Evolutionary conservation across 2,113 vertebrate genomes (phyloP), one percentile per base, ranked within the genome.

Genomic region (Hyla sarda): DNA sequence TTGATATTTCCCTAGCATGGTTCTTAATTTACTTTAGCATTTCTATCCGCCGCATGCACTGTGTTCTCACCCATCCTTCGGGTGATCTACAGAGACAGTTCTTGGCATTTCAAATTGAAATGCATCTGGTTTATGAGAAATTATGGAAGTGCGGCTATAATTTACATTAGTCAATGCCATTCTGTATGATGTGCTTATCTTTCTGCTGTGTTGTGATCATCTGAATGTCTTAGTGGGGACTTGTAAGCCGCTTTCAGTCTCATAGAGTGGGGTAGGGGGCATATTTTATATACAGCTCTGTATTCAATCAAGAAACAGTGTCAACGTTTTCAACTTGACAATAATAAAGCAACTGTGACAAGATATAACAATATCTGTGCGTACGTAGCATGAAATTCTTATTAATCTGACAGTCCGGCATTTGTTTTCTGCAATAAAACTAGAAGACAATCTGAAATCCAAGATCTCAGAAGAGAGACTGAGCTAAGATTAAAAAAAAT

Each of bases 121-220:
- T 76, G 74, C 74, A 76, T 76, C 74, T 50, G 50, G 45, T 76
- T 76, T 76, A 76, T 48, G 74, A 50, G 47, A 76, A 76, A 76
- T 76, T 50, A 76, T 76, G 47, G 74, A 30, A 76, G 74, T 50
- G 48, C 47, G 28, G 25, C 47, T 76, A 50, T 76, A 50, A 30
- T 76, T 76, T 76, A 76, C 45, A 76, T 76, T 76, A 76, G 47
- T 50, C 47, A 30, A 48, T 50, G 74, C 74, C 74, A 52, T 30
- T 52, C 74, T 50, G 74, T 19, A 50, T 76, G 74, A 76, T 76
- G 25, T 76, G 74, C 74, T 30, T 76, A 76, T 76, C 74, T 50
- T 32, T 19, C 74, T 52, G 13, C 47, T 76, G 74, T 52, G n/a
- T 28, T 30, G 74, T 76, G 45, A 76, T 48, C 74, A 52, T n/a